These are phyloP conservation scores for Malurus cyaneus DNA, from an alignment of 2,113 vertebrate genomes.

Conservation along the genomic window DNA sequence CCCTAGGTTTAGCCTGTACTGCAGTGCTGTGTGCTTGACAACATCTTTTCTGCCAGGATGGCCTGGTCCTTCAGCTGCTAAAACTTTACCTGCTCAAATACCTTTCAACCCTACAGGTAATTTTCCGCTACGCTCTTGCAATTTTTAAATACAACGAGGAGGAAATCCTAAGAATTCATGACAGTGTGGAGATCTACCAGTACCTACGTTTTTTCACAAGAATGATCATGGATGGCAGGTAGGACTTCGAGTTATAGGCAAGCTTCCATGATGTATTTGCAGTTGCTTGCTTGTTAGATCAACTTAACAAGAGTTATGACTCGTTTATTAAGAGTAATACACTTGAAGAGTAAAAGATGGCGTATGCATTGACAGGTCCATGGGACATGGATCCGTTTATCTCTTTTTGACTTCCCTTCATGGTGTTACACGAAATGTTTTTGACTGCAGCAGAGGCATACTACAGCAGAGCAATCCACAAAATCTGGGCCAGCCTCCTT, in stretches of 20 bases:
- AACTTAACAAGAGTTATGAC: background rate
- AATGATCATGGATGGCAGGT: conserved; percentile 87
- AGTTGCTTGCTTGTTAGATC: background rate
- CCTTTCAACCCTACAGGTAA: conserved; percentile 78
- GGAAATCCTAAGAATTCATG: conserved; percentile 85
- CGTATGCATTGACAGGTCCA: background rate
- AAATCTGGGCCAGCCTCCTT: background rate
- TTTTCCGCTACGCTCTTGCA: conserved; percentile 92
- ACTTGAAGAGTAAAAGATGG: too few species aligned
- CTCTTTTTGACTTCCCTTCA: background rate
- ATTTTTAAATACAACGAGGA: conserved; percentile 96
- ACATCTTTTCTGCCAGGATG: background rate
- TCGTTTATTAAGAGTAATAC: background rate
- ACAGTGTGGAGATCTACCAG: conserved; percentile 87
- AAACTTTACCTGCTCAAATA: background rate
- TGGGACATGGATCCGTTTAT: background rate
- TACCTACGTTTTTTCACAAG: conserved; percentile 91
- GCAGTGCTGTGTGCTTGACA: background rate
- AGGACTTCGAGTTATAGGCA: background rate
- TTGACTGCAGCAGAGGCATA: background rate
- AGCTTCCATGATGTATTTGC: background rate
- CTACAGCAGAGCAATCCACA: background rate
- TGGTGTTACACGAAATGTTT: background rate
- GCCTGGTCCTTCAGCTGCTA: background rate
- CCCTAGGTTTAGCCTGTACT: background rate